Conservation (phyloP, 1,140 invertebrate species). For the Eriosoma lanigerum region DNA sequence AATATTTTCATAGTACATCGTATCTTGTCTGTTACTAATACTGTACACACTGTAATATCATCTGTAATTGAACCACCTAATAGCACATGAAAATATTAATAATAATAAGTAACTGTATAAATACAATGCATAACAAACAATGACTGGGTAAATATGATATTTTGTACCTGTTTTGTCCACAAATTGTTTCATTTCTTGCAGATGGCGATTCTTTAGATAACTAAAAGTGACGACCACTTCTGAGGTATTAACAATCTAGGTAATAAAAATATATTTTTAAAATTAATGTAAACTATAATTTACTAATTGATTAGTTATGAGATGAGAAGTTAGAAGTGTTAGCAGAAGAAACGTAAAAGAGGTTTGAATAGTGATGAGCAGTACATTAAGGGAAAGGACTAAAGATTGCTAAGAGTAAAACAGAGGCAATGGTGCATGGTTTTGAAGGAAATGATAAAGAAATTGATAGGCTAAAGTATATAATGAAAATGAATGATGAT, state of each 20-base stretch:
- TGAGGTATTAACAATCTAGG: background rate
- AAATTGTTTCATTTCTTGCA: conserved; percentile 41
- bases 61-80: conserved; percentile 59
- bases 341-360: too few species aligned
- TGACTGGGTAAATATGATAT: background rate
- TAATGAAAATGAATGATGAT: too few species aligned
- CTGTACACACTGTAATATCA: conserved; percentile 57
- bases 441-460: too few species aligned
- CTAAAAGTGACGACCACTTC: conserved; percentile 32
- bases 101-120: background rate
- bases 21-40: conserved; percentile 62
- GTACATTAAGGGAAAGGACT: too few species aligned
- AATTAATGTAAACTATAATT: too few species aligned
- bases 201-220: conserved; percentile 3
- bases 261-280: background rate
- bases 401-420: too few species aligned
- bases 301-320: too few species aligned
- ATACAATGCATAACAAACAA: background rate
- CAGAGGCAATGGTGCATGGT: too few species aligned
- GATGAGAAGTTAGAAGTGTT: too few species aligned
- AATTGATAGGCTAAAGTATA: too few species aligned
- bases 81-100: background rate
- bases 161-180: conserved; percentile 33
- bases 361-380: too few species aligned
- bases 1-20: conserved; percentile 62